Evolutionary conservation across 2,888 invertebrate genomes (phyloP), one percentile per base, ranked within the genome.

Genomic region (Malacosoma neustria): DNA sequence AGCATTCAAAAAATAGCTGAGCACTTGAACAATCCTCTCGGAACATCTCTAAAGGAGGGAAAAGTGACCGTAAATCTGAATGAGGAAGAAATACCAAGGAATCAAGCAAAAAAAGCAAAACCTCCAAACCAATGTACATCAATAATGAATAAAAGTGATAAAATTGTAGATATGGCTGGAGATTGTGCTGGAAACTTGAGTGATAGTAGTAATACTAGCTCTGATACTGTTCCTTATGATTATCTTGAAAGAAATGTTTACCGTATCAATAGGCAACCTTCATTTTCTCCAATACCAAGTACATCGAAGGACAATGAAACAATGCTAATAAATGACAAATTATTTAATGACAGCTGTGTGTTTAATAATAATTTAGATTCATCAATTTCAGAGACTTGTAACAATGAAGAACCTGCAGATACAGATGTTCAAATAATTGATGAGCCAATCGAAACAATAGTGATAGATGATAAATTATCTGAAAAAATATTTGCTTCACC

Each of bases 241-340:
- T 35, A n/a, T n/a, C n/a, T n/a, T n/a, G 13, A 11, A 48, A 42
- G 14, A 43, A 22, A 5, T 22, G 22, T 22, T 22, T 9, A 7
- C 22, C 31, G 13, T 38, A 39, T 35, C 13, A 39, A 7, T 0
- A 47, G 33, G 5, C 42, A 40, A 31, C 40, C 38, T 9, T 36
- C 50, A 34, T 73, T 72, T 39, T 61, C 60, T 11, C 72, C 72
- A 2, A 22, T 61, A 14, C 72, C 73, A 3, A 73, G 73, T 46
- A 72, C 73, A 30, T 73, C 73, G 2, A 61, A 11, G 38, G 64
- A 72, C 36, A 50, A 36, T 35, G 49, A 58, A 30, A 61, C 52
- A 5, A 52, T 72, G 31, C 34, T 46, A 6, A 57, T 56, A 54
- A 72, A 74, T 61, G 70, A 69, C 33, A 37, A 57, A 35, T 47